Conservation (phyloP, 2,113 vertebrate genomes). For the Corythoichthys intestinalis region DNA sequence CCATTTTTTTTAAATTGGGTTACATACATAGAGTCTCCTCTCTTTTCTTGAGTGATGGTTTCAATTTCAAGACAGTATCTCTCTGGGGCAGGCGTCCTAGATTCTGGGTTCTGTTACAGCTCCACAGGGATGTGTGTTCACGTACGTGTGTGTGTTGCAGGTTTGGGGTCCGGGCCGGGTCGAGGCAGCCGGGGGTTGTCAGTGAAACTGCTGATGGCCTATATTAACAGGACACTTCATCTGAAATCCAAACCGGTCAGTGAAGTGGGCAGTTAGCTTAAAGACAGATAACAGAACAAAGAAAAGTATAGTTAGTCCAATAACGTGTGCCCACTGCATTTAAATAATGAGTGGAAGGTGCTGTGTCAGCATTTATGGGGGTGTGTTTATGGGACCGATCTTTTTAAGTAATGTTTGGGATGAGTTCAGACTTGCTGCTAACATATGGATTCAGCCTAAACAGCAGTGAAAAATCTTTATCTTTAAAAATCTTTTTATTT, state of each 20-base stretch:
- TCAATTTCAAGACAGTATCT: constrained; percentile 8
- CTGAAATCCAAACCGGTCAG: constrained; percentile 39
- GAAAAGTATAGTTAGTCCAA: constrained; percentile 2
- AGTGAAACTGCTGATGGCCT: constrained; percentile 56
- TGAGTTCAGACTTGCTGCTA: constrained; percentile 46
- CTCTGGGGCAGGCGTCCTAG: constrained; percentile 45
- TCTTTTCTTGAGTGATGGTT: constrained; percentile 2
- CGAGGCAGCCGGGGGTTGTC: constrained; percentile 33
- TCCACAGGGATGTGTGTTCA: constrained; percentile 45
- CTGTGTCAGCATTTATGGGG: constrained; percentile 44
- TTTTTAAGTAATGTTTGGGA: constrained; percentile 47
- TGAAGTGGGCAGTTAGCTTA: constrained; percentile 18
- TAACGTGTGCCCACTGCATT: not conserved
- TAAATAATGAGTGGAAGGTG: constrained; percentile 17
- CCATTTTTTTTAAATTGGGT: not conserved
- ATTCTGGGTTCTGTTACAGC: constrained; percentile 64
- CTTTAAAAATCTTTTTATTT: no score
- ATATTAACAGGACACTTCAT: constrained; percentile 62
- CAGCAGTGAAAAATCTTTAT: not conserved
- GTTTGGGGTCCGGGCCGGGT: constrained; percentile 11
- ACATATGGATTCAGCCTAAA: constrained; percentile 45
- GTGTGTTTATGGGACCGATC: constrained; percentile 34
- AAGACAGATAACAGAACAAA: constrained; percentile 24
- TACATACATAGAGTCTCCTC: not conserved
- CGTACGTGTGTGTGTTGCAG: constrained; percentile 16